A percentile compares a stretch with the other conserved stretches of the same genome.
Conservation (phyloP, 2,888 invertebrate genomes). For the Harmothoe impar region DNA sequence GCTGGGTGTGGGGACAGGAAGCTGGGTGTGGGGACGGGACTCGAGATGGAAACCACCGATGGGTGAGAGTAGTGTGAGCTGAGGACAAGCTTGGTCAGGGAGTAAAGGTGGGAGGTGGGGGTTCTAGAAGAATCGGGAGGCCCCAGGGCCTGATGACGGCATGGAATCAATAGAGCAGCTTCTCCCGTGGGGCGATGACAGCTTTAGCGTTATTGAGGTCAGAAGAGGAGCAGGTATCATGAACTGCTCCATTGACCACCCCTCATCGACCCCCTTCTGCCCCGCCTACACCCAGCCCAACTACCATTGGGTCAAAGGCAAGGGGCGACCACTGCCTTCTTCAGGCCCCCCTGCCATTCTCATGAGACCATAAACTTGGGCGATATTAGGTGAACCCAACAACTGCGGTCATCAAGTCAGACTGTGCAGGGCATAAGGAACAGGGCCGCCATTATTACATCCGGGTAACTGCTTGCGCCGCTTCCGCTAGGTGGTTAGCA, state of each 20-base stretch:
- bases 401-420: conserved; percentile 29
- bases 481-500: background rate
- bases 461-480: background rate
- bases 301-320: conserved; percentile 12
- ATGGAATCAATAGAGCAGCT: background rate
- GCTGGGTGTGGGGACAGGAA: background rate
- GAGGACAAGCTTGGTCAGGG: background rate
- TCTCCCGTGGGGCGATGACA: background rate
- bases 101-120: no score
- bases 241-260: background rate
- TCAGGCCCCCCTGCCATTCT: background rate
- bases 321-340: background rate
- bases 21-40: no score
- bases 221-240: background rate
- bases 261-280: background rate
- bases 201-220: background rate
- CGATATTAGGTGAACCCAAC: conserved; percentile 10
- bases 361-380: conserved; percentile 13
- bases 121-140: no score
- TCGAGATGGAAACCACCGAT: background rate
- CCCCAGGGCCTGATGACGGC: background rate
- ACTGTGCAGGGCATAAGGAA: background rate
- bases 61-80: background rate
- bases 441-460: background rate
- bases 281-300: background rate